phyloP scores from a whole-genome alignment of 2,797 vertebrate genomes.

The Tolypeutes matacus region DNA sequence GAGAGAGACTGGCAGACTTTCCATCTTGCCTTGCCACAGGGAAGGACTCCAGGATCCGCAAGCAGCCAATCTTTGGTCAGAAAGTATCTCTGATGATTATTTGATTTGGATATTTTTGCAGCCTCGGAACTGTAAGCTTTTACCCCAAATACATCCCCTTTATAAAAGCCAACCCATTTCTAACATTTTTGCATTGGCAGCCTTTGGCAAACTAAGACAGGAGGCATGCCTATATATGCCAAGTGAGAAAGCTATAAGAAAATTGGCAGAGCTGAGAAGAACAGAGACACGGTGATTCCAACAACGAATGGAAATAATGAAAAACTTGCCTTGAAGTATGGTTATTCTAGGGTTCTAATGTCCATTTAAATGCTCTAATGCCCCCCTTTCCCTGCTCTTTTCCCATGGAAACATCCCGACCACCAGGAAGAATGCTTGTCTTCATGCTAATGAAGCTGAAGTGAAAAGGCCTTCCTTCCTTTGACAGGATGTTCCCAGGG shows the following conservation, averaged over 20 bases:
- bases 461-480: neutral
- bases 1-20: too few species aligned
- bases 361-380: neutral
- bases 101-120: too few species aligned
- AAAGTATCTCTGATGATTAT: neutral
- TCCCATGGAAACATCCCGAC: neutral
- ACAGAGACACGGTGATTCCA: neutral
- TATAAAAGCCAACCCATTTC: too few species aligned
- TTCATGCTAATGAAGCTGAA: slow-evolving; percentile 20
- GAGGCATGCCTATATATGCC: neutral
- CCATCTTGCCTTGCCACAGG: too few species aligned
- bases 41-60: too few species aligned
- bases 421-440: neutral
- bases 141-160: too few species aligned
- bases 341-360: neutral
- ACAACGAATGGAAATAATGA: neutral
- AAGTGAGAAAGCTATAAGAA: neutral
- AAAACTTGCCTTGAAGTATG: neutral
- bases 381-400: neutral
- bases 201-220: too few species aligned
- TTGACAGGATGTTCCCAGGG: neutral
- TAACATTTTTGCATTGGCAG: too few species aligned
- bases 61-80: neutral
- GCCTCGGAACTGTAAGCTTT: too few species aligned
- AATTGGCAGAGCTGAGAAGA: neutral